Evolutionary conservation across 1,140 invertebrate species (phyloP).

Genomic region (Bathynomus jamesi): DNA sequence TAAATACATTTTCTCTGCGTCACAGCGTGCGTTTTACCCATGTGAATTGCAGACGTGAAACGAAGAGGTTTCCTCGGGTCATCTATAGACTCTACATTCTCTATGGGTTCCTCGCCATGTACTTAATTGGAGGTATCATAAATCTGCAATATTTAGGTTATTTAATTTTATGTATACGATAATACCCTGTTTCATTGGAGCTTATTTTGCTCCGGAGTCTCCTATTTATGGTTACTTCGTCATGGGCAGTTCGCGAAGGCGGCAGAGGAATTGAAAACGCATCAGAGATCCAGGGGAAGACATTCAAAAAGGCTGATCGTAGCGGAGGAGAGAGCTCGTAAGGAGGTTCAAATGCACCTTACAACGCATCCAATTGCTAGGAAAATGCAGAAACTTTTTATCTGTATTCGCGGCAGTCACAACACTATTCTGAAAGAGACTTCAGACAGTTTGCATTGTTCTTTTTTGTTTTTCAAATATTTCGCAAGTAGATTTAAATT

Average conservation of each 20-base stretch:
- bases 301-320: conserved; percentile 14
- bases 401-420: conserved; percentile 4
- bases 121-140: conserved; percentile 13
- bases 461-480: neutral
- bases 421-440: conserved; percentile 19
- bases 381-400: conserved; percentile 3
- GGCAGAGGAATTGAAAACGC: neutral
- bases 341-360: neutral
- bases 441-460: conserved; percentile 20
- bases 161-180: conserved; percentile 10
- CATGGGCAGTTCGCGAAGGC: conserved; percentile 12
- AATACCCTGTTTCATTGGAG: conserved; percentile 6
- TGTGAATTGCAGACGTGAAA: conserved; percentile 17
- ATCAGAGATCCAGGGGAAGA: neutral
- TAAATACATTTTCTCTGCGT: neutral
- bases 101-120: conserved; percentile 22
- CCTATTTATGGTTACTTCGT: conserved; percentile 13
- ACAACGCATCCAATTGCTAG: neutral
- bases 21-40: conserved; percentile 17
- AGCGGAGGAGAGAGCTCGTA: neutral
- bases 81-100: conserved; percentile 16
- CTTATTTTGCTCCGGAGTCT: conserved; percentile 19
- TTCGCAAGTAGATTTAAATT: neutral
- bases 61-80: conserved; percentile 13
- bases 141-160: conserved; percentile 16